phyloP scores from a whole-genome alignment of 2,888 invertebrate genomes.

The Microchrysa polita region DNA sequence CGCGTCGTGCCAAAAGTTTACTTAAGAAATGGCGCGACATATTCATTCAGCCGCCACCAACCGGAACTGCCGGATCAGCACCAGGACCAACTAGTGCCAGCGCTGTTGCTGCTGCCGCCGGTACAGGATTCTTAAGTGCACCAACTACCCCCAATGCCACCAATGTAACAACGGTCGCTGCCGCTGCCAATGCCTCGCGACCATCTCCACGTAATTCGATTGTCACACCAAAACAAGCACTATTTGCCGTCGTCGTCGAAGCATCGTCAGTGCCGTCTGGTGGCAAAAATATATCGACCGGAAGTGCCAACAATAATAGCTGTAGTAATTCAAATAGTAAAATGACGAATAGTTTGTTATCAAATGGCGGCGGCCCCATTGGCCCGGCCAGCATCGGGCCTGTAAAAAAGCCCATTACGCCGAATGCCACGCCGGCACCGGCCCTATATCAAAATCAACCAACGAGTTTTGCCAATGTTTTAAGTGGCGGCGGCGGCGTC shows the following conservation, averaged over 20 bases:
- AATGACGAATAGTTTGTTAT: slow-evolving; percentile 35
- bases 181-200: background rate
- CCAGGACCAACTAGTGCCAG: background rate
- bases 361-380: slow-evolving; percentile 42
- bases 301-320: slow-evolving; percentile 51
- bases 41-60: slow-evolving; percentile 66
- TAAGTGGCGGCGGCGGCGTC: slow-evolving; percentile 38
- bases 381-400: background rate
- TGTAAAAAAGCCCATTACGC: background rate
- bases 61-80: slow-evolving; percentile 41
- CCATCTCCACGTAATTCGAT: background rate
- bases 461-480: slow-evolving; percentile 56
- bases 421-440: background rate
- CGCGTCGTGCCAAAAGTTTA: slow-evolving; percentile 89
- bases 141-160: background rate
- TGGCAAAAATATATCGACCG: slow-evolving; percentile 39
- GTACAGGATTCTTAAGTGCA: too few species aligned
- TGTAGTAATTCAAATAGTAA: slow-evolving; percentile 31
- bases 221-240: background rate
- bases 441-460: slow-evolving; percentile 52
- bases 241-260: background rate
- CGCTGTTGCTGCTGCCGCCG: background rate
- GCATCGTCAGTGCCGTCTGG: slow-evolving; percentile 24
- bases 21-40: slow-evolving; percentile 93
- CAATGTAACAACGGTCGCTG: too few species aligned